Conservation (phyloP, 1,140 invertebrate species). For the Drosophila malerkotliana region DNA sequence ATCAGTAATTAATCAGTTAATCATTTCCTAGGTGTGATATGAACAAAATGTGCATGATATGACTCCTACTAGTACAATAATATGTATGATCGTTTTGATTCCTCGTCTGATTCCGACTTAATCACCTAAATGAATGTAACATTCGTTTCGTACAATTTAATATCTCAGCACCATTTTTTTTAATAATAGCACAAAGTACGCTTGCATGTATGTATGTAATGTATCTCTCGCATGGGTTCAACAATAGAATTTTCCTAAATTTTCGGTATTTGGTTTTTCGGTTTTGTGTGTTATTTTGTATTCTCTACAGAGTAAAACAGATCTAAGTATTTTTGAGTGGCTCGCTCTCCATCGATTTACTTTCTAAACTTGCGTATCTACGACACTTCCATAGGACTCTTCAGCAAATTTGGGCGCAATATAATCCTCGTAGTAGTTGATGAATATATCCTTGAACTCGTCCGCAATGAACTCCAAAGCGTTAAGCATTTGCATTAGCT, state of each 20-base stretch:
- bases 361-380: slow-evolving; percentile 68
- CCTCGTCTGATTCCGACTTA: slow-evolving; percentile 40
- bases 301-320: slow-evolving; percentile 52
- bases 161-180: slow-evolving; percentile 67
- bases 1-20: slow-evolving; percentile 12
- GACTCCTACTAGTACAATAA: slow-evolving; percentile 32
- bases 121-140: slow-evolving; percentile 62
- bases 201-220: slow-evolving; percentile 29
- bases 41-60: slow-evolving; percentile 59
- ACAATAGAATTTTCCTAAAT: slow-evolving; percentile 55
- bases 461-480: slow-evolving; percentile 71
- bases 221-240: slow-evolving; percentile 32
- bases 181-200: slow-evolving; percentile 59
- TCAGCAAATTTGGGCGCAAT: slow-evolving; percentile 71
- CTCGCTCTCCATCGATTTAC: not conserved
- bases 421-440: slow-evolving; percentile 72
- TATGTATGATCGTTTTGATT: slow-evolving; percentile 49
- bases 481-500: slow-evolving; percentile 72
- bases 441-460: slow-evolving; percentile 72
- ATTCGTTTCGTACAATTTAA: slow-evolving; percentile 67
- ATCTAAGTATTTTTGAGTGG: slow-evolving; percentile 35
- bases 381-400: slow-evolving; percentile 62
- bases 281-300: slow-evolving; percentile 15
- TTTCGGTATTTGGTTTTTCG: slow-evolving; percentile 6
- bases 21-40: slow-evolving; percentile 52